Conservation (phyloP, 2,113 vertebrate genomes). For the Podarcis muralis region DNA sequence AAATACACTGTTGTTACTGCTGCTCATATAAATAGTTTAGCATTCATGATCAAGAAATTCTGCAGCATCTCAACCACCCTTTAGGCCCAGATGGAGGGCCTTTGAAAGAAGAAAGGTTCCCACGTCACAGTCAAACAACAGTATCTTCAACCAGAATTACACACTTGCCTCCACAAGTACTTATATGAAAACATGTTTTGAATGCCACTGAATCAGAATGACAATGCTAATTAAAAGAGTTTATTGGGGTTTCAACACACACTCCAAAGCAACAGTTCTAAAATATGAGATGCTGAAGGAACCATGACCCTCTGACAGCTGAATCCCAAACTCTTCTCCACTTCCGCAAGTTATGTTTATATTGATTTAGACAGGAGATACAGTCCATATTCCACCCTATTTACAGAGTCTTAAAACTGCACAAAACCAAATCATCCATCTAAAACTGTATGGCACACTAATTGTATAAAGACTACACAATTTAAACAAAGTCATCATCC, state of each 20-base stretch:
- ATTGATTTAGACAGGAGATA: background rate
- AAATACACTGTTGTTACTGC: background rate
- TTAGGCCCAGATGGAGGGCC: constrained; percentile 36
- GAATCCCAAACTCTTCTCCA: background rate
- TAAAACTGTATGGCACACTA: background rate
- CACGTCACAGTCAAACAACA: background rate
- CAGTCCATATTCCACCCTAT: background rate
- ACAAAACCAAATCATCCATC: background rate
- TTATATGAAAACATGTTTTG: constrained; percentile 22
- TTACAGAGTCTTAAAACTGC: background rate
- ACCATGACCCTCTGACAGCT: background rate
- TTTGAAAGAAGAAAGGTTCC: constrained; percentile 30
- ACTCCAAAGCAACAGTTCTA: background rate
- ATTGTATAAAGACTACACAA: background rate
- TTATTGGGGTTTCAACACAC: constrained; percentile 16
- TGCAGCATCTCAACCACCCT: constrained; percentile 31
- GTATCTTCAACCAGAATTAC: background rate
- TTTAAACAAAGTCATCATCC: background rate
- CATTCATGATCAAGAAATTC: constrained; percentile 45
- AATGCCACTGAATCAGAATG: constrained; percentile 12
- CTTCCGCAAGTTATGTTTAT: background rate
- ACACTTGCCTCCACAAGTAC: rapidly evolving
- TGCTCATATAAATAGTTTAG: constrained; percentile 39
- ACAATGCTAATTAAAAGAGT: background rate
- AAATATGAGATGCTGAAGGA: background rate